Evolutionary conservation across 2,797 vertebrate genomes (phyloP), one percentile per base, ranked within the genome.

Genomic region (Paratrypauchen microcephalus): DNA sequence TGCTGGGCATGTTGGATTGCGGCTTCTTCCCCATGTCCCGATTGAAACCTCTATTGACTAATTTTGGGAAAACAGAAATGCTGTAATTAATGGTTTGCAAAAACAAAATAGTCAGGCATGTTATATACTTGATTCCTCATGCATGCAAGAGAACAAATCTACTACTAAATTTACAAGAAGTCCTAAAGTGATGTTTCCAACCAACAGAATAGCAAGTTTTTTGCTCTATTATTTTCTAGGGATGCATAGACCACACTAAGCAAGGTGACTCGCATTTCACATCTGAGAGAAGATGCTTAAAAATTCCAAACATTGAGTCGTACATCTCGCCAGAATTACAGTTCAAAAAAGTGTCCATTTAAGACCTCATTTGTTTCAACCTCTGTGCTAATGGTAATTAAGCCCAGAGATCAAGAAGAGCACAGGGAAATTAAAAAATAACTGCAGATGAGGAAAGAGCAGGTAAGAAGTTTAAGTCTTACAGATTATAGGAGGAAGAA

Each of bases 1-100:
- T 95, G 81, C 75, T 94, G 60, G 86, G 52, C 1, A 71, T 59
- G 56, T 89, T 70, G 68, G 87, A 78, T 24, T 81, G 80, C 7
- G 82, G 73, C 76, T 70, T 94, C 89, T 91, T 98, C 19, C 88
- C 93, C 77, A 95, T 95, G 39, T 91, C 92, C 87, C 91, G 94
- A 73, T 84, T 87, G 54, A 93, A 87, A 82, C 88, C 89, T 18
- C 74, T 93, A 86, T 91, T 89, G 83, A 88, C 87, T 90, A 88
- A 24, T 71, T 81, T 83, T 71, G 77, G 79, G 70, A 87, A 50
- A n/a, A 52, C 18, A 55, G 21, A 55, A 82, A 72, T 75, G 72
- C 59, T 78, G 65, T 69, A 73, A 82, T 78, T 47, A 71, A 28
- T 18, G 1, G 5, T 57, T 15, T 16, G 24, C n/a, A 57, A 6